phyloP scores from a whole-genome alignment of 2,113 vertebrate species.

The Chloropsis cyanopogon region DNA sequence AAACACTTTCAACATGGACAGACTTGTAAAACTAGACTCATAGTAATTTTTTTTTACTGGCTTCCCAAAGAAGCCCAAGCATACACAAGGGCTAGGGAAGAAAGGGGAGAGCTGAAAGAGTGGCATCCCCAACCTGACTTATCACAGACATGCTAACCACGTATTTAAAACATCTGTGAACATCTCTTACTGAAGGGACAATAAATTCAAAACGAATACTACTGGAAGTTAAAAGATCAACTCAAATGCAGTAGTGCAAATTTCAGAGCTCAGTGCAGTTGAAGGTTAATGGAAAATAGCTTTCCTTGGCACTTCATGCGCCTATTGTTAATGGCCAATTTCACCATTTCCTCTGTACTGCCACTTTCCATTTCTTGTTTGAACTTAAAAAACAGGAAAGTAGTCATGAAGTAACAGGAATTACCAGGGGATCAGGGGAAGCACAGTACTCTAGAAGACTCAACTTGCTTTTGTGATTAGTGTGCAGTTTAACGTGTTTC shows the following conservation, averaged over 20 bases:
- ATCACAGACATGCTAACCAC: accelerated
- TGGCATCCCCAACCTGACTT: background rate
- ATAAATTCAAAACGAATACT: background rate
- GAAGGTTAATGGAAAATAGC: background rate
- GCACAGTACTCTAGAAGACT: background rate
- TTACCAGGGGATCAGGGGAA: background rate
- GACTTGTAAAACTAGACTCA: background rate
- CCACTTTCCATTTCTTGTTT: background rate
- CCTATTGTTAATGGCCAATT: background rate
- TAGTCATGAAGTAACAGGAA: background rate
- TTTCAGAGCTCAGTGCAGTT: background rate
- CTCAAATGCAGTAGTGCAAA: background rate
- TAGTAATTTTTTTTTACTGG: background rate
- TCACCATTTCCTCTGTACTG: background rate
- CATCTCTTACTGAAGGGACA: background rate
- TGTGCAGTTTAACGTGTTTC: background rate
- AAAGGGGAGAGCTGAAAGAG: background rate
- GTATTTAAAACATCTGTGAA: background rate
- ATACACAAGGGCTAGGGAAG: background rate
- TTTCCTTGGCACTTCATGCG: background rate
- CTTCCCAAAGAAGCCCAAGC: background rate
- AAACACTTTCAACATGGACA: background rate
- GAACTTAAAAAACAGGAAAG: constrained; percentile 3
- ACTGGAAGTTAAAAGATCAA: background rate
- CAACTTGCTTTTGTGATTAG: background rate